Percentiles rank a stretch among this genome's conserved stretches.
These are phyloP conservation scores for Rapana venosa DNA, from an alignment of 2,888 invertebrate species.

Conservation along the genomic window DNA sequence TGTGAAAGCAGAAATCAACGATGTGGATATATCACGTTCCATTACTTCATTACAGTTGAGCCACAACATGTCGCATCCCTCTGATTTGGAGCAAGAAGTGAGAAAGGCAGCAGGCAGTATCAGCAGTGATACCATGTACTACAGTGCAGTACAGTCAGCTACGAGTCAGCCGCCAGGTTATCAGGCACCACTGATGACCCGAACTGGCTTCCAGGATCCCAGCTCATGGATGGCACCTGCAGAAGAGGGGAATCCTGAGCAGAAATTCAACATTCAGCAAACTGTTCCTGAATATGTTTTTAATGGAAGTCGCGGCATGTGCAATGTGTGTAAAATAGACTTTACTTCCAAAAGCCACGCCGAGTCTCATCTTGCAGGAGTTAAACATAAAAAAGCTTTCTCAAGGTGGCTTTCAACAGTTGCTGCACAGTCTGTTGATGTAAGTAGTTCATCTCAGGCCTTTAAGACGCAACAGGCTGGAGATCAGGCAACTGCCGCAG, in stretches of 20 bases:
- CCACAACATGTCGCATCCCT: constrained; percentile 16
- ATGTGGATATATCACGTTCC: not conserved
- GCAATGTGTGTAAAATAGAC: constrained; percentile 52
- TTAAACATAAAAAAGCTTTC: constrained; percentile 53
- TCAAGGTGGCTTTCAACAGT: constrained; percentile 15
- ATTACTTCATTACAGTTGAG: constrained; percentile 30
- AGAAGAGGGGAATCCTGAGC: not conserved
- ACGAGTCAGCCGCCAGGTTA: not conserved
- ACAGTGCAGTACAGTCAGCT: not conserved
- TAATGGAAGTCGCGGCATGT: constrained; percentile 51
- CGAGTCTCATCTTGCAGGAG: constrained; percentile 53
- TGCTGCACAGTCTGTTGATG: not conserved
- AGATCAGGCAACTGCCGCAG: not conserved
- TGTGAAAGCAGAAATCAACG: not conserved
- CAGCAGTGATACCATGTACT: not conserved
- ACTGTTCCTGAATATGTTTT: constrained; percentile 47
- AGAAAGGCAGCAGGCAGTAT: not conserved
- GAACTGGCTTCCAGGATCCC: not conserved
- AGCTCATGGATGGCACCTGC: constrained; percentile 7
- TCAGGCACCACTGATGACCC: not conserved
- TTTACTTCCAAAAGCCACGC: constrained; percentile 53
- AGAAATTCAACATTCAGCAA: not conserved
- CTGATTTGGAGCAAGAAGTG: not conserved
- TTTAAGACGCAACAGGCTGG: not conserved
- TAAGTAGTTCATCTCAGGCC: not conserved